phyloP scores from a whole-genome alignment of 2,113 vertebrate genomes.

The Psophia crepitans region DNA sequence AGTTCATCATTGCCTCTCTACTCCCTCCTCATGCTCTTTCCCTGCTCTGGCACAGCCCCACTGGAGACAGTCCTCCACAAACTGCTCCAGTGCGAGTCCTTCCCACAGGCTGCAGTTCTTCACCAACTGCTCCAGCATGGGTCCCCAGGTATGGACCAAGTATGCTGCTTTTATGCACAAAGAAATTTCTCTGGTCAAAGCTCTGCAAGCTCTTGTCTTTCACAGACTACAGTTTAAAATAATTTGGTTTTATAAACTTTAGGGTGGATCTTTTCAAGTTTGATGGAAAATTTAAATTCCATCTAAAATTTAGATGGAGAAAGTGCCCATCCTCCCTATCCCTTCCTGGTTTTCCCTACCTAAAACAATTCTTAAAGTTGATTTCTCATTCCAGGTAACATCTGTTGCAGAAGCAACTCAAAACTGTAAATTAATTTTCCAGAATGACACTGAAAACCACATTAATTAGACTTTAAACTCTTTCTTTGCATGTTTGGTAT shows the following conservation, averaged over 20 bases:
- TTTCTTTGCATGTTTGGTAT: background rate
- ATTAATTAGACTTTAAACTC: background rate
- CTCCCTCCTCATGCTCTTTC: background rate
- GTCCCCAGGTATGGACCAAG: too few species aligned
- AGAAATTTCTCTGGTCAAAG: background rate
- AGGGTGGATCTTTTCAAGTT: background rate
- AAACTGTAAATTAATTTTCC: background rate
- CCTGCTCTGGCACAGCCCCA: fast-evolving
- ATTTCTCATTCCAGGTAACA: background rate
- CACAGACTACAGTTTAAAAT: background rate
- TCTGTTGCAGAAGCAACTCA: background rate
- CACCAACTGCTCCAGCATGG: background rate
- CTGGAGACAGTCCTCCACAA: background rate
- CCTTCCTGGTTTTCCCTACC: background rate
- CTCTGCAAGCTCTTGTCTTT: background rate
- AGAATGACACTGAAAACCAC: background rate
- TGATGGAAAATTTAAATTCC: background rate
- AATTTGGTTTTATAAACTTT: background rate
- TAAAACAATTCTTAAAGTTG: background rate
- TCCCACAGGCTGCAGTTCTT: background rate
- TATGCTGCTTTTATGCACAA: background rate
- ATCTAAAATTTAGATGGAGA: background rate
- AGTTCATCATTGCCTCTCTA: fast-evolving
- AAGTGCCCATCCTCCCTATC: background rate
- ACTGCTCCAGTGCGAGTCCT: background rate